Conservation (phyloP, 2,888 invertebrate species). For the Fragum whitleyi region DNA sequence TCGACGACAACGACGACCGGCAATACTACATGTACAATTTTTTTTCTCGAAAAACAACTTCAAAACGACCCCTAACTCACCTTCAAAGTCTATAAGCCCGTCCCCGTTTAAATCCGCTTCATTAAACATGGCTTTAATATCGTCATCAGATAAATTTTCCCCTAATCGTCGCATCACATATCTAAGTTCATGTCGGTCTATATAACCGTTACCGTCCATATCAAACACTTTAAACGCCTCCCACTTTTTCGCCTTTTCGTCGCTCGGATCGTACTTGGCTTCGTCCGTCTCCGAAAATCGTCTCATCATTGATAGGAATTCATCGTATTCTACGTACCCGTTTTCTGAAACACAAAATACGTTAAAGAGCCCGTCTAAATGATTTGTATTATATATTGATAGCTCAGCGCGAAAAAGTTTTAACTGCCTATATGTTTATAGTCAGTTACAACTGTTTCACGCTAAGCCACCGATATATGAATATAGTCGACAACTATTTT, state of each 20-base stretch:
- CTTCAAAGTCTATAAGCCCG: slow-evolving; percentile 84
- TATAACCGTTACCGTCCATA: slow-evolving; percentile 82
- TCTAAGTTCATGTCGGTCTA: slow-evolving; percentile 82
- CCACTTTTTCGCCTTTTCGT: slow-evolving; percentile 69
- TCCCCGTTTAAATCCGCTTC: slow-evolving; percentile 83
- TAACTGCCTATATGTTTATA: too few relatives aligned
- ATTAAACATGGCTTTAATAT: slow-evolving; percentile 83
- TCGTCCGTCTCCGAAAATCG: slow-evolving; percentile 71
- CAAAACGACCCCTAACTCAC: too few relatives aligned
- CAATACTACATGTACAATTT: too few relatives aligned
- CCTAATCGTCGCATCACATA: slow-evolving; percentile 83
- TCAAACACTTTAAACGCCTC: slow-evolving; percentile 80
- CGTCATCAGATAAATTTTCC: slow-evolving; percentile 82
- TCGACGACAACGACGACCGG: too few relatives aligned
- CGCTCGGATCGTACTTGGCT: slow-evolving; percentile 37
- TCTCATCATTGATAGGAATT: slow-evolving; percentile 81
- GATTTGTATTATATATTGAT: too few relatives aligned
- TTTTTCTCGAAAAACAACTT: too few relatives aligned
- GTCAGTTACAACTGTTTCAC: too few relatives aligned
- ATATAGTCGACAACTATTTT: too few relatives aligned
- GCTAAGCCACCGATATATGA: too few relatives aligned
- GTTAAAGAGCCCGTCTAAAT: too few relatives aligned
- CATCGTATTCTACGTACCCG: slow-evolving; percentile 82
- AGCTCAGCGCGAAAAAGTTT: too few relatives aligned
- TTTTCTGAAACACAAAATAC: slow-evolving; percentile 72